A percentile compares a stretch with the other conserved stretches of the same genome.
These are phyloP conservation scores for Mixornis gularis DNA, from an alignment of 2,113 vertebrate genomes.

Conservation along the genomic window DNA sequence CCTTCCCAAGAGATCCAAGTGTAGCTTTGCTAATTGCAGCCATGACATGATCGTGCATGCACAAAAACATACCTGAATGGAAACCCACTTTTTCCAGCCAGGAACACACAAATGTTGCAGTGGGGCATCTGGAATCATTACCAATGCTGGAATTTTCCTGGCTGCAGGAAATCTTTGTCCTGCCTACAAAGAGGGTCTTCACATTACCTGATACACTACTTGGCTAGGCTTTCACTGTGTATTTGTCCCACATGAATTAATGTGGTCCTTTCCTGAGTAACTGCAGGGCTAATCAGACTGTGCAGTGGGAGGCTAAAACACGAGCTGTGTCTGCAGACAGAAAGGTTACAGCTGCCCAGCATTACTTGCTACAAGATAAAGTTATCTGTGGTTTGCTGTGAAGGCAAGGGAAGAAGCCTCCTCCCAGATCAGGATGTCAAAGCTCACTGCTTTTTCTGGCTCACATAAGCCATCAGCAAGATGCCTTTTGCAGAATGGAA, in stretches of 20 bases:
- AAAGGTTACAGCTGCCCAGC: not conserved
- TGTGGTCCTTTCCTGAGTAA: not conserved
- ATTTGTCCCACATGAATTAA: not conserved
- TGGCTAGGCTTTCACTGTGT: not conserved
- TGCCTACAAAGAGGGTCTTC: not conserved
- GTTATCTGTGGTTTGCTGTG: not conserved
- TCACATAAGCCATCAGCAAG: not conserved
- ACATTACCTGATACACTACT: not conserved
- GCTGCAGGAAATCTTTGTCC: not conserved
- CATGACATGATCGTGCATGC: no score
- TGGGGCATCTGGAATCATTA: not conserved
- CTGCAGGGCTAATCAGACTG: fast-evolving
- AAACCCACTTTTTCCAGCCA: not conserved
- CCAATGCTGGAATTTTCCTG: not conserved
- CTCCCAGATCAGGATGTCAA: not conserved
- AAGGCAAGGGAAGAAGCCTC: not conserved
- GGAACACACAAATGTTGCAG: not conserved
- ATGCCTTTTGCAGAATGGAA: not conserved
- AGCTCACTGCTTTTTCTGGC: not conserved
- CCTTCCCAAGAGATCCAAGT: not conserved
- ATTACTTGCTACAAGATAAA: not conserved
- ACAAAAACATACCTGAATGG: not conserved
- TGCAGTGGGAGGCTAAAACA: not conserved
- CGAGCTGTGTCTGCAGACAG: not conserved
- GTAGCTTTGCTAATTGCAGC: not conserved